Evolutionary conservation across 1,140 invertebrate genomes (phyloP).

Genomic region (Laupala kohalensis): DNA sequence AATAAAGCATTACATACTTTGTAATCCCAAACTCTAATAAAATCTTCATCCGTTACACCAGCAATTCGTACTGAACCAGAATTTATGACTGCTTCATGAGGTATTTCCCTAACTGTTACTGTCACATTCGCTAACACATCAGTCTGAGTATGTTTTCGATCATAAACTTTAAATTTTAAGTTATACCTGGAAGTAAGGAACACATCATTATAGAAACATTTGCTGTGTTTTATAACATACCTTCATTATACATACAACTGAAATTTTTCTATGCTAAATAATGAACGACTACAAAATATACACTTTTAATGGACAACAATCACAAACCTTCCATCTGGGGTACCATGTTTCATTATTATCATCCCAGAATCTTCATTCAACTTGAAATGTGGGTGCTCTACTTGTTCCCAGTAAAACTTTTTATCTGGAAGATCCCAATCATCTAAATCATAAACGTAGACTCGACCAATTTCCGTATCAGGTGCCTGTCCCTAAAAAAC

Average conservation of each 20-base stretch:
- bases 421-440: constrained; percentile 97
- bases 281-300: too few relatives aligned
- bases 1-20: constrained; percentile 32
- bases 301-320: too few relatives aligned
- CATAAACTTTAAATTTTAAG: constrained; percentile 83
- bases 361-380: constrained; percentile 84
- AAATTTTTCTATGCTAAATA: too few relatives aligned
- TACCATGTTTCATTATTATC: constrained; percentile 88
- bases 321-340: constrained; percentile 65
- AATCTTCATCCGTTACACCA: constrained; percentile 92
- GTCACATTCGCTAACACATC: constrained; percentile 86
- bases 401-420: constrained; percentile 83
- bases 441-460: constrained; percentile 91
- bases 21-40: constrained; percentile 88
- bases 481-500: constrained; percentile 66
- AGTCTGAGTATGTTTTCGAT: constrained; percentile 83
- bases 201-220: too few relatives aligned
- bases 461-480: constrained; percentile 84
- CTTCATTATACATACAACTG: too few relatives aligned
- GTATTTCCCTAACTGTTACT: constrained; percentile 83
- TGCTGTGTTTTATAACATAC: too few relatives aligned
- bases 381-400: constrained; percentile 70
- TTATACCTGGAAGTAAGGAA: constrained; percentile 40
- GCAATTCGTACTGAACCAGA: constrained; percentile 86
- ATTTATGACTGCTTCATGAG: constrained; percentile 88